Percentiles rank a stretch among this genome's conserved stretches.
Evolutionary conservation across 2,888 invertebrate genomes (phyloP).

Genomic region (Ceramica pisi): DNA sequence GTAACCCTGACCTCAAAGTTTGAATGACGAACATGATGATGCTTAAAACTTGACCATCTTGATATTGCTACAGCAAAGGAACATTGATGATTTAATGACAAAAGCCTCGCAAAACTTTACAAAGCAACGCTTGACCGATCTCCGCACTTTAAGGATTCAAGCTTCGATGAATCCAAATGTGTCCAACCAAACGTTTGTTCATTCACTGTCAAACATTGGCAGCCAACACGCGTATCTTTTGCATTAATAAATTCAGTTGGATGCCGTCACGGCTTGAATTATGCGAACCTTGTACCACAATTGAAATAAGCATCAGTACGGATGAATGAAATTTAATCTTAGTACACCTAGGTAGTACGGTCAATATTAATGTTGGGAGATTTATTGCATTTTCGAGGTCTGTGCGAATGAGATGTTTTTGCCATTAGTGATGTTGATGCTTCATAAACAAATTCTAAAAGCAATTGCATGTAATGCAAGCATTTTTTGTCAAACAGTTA

Average conservation of each 20-base stretch:
- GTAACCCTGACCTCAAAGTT: not conserved
- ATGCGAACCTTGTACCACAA: slow-evolving; percentile 77
- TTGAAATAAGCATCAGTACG: slow-evolving; percentile 71
- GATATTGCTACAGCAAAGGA: not conserved
- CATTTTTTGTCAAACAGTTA: slow-evolving; percentile 8
- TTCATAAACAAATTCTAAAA: slow-evolving; percentile 7
- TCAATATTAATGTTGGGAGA: slow-evolving; percentile 39
- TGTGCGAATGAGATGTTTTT: slow-evolving; percentile 18
- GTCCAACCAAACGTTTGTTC: slow-evolving; percentile 42
- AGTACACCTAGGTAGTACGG: slow-evolving; percentile 35
- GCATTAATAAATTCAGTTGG: slow-evolving; percentile 68
- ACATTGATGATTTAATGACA: not conserved
- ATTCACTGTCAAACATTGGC: slow-evolving; percentile 54
- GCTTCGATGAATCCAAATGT: slow-evolving; percentile 19
- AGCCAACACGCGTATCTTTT: slow-evolving; percentile 56
- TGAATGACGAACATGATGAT: not conserved
- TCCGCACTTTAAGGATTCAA: slow-evolving; percentile 14
- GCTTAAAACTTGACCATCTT: not conserved
- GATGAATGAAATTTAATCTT: slow-evolving; percentile 78
- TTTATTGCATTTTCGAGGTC: slow-evolving; percentile 46
- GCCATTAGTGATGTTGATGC: slow-evolving; percentile 11
- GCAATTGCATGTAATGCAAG: slow-evolving; percentile 17
- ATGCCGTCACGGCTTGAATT: slow-evolving; percentile 76
- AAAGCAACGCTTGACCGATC: slow-evolving; percentile 5
- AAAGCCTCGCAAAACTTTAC: not conserved